Evolutionary conservation across 2,888 invertebrate genomes (phyloP).

Genomic region (Drosophila algonquin): DNA sequence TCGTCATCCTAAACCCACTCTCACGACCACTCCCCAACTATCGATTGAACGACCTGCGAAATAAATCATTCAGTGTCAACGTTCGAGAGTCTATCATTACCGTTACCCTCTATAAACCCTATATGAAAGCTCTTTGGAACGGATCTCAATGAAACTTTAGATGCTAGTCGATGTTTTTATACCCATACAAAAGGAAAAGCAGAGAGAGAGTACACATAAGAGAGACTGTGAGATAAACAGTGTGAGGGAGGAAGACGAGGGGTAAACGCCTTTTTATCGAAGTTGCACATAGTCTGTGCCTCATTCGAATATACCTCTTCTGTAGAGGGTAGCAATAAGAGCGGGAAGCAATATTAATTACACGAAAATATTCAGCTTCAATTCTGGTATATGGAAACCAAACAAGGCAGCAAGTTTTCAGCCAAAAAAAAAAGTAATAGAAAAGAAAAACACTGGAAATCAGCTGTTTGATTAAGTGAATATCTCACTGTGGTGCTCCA

Average conservation of each 20-base stretch:
- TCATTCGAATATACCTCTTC: too few species aligned
- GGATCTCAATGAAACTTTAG: not conserved
- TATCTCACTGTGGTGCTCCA: not conserved
- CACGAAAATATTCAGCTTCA: too few species aligned
- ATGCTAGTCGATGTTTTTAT: too few species aligned
- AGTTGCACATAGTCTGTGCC: too few species aligned
- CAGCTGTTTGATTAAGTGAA: not conserved
- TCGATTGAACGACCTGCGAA: constrained; percentile 32
- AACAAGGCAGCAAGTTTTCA: not conserved
- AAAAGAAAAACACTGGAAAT: not conserved
- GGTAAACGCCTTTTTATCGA: too few species aligned
- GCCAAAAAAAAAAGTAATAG: too few species aligned
- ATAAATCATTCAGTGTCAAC: constrained; percentile 41
- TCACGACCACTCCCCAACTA: constrained; percentile 11
- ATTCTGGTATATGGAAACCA: too few species aligned
- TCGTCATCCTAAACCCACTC: not conserved
- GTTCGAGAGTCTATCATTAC: constrained; percentile 27
- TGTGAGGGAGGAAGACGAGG: too few species aligned
- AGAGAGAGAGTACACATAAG: too few species aligned
- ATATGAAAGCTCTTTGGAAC: not conserved
- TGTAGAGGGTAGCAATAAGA: not conserved
- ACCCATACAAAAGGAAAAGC: too few species aligned
- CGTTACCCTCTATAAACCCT: constrained; percentile 17
- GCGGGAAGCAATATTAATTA: not conserved
- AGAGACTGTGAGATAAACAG: too few species aligned